Conservation (phyloP, 2,113 vertebrate genomes). For the Peromyscus maniculatus region DNA sequence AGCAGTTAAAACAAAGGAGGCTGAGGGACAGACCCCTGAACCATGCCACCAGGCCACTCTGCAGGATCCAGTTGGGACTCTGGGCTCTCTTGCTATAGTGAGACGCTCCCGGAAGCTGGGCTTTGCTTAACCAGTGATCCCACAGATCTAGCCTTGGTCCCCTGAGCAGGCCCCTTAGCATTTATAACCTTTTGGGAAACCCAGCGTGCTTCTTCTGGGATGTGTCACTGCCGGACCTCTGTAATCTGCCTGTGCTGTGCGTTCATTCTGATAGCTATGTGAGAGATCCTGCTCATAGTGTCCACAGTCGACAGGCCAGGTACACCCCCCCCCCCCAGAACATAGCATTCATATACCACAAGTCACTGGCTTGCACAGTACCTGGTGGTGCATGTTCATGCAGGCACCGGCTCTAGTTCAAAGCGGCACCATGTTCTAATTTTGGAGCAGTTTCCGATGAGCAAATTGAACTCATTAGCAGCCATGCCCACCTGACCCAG, state of each 20-base stretch:
- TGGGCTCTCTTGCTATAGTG: not conserved
- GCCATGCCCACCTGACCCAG: not conserved
- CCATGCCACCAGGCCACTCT: not conserved
- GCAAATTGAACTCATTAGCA: fast-evolving
- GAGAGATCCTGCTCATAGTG: not conserved
- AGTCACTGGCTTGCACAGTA: not conserved
- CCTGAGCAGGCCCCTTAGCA: not conserved
- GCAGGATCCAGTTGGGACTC: not conserved
- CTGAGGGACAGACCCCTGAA: not conserved
- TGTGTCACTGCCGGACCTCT: not conserved
- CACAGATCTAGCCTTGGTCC: not conserved
- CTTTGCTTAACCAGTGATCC: not conserved
- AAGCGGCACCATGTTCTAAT: not conserved
- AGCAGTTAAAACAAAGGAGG: not conserved
- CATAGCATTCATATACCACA: too few relatives aligned
- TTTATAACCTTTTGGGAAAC: not conserved
- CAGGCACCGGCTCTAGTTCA: not conserved
- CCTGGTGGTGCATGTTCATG: fast-evolving
- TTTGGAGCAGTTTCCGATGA: not conserved
- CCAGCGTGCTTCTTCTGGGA: not conserved
- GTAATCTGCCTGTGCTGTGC: fast-evolving
- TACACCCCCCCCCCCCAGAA: not conserved
- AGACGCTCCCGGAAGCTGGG: not conserved
- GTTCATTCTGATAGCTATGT: not conserved
- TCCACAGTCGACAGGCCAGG: not conserved